Evolutionary conservation across 2,113 vertebrate species (phyloP).

Genomic region (Coreoperca whiteheadi): DNA sequence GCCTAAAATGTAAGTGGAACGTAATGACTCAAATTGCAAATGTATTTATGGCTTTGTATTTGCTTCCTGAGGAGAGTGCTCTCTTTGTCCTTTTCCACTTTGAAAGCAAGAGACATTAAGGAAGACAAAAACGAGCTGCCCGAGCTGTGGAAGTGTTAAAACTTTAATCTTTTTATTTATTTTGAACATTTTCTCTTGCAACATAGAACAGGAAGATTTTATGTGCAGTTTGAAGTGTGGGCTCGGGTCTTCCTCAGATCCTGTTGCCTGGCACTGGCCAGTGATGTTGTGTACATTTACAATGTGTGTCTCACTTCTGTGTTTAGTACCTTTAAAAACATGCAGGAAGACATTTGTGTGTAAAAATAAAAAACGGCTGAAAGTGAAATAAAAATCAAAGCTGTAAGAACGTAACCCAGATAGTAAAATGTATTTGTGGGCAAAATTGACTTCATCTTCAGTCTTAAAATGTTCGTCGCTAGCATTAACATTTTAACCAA

Average conservation of each 20-base stretch:
- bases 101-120: conserved; percentile 38
- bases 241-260: background rate
- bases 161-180: conserved; percentile 28
- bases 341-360: too few species aligned
- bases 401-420: too few species aligned
- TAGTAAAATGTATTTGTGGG: too few species aligned
- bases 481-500: too few species aligned
- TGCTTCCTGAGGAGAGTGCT: conserved; percentile 22
- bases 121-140: conserved; percentile 3
- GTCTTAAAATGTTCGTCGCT: too few species aligned
- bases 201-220: background rate
- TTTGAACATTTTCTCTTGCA: background rate
- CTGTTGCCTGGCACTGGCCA: background rate
- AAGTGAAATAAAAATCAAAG: too few species aligned
- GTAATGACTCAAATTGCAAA: conserved; percentile 29
- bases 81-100: conserved; percentile 10
- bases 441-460: too few species aligned
- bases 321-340: background rate
- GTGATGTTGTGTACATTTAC: background rate
- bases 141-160: background rate
- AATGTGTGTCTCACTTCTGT: background rate
- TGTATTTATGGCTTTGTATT: conserved; percentile 32
- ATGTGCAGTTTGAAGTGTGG: conserved; percentile 4
- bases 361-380: too few species aligned
- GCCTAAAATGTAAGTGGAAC: conserved; percentile 14